Base-by-base conservation (phyloP, 2,888 invertebrate species). In the Anorthoa munda region DNA sequence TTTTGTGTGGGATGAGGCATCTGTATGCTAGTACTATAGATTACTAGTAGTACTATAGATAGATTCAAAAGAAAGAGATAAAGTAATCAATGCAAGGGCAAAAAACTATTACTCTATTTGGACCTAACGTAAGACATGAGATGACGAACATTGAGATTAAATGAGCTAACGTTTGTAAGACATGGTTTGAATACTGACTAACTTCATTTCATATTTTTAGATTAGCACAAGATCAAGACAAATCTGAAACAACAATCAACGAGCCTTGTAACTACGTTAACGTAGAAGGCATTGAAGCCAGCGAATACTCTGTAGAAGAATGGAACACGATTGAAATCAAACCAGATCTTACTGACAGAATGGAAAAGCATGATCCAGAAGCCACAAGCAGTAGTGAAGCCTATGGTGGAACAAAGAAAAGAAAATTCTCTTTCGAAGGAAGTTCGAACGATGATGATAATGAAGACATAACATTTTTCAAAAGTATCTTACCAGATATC, bases 401-500 rank as follows among this genome's bases (percentile, higher is more conserved):
- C 31, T 67, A 76, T 69, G 26, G 65, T 64, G 77, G 71, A 51
- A 66, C 67, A 12, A 85, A 77, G 65, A 83, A 78, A 53, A 80
- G 83, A 53, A 86, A 80, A 66, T 59, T n/a, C 23, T 83, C 79
- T 21, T 21, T 61, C 17, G 82, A 84, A 23, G 85, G 74, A n/a
- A 21, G 23, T 15, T 72, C 63, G 59, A 72, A 58, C 11, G 87
- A 84, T 5, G 88, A 90, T 17, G 89, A 90, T 15, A 88, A 86
- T 79, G 89, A 92, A 68, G 93, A 94, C 69, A 80, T 93, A 90
- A 94, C 95, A 73, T 97, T 97, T 88, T 97, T 97, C 65, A 94
- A 93, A 83, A 97, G 97, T 88, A 93, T 97, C 66, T 82, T 97
- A 55, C 96, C 97, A 15, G 97, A 97, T 84, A 95, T 97, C 65